phyloP scores from a whole-genome alignment of 2,888 invertebrate genomes.

The Diplazon laetatorius region DNA sequence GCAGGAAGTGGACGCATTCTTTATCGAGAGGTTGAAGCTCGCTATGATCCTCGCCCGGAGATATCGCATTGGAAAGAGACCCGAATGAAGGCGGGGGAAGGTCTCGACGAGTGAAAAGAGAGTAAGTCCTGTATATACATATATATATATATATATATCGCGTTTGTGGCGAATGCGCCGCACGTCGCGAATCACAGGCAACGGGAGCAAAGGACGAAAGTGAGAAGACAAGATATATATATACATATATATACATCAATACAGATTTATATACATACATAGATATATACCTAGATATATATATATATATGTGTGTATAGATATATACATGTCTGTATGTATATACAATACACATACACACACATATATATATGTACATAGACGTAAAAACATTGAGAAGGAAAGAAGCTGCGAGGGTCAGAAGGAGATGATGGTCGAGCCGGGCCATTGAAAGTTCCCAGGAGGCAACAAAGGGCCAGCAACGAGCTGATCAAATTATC shows the following conservation, averaged over 20 bases:
- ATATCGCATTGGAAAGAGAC: slow-evolving; percentile 66
- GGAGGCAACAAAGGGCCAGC: slow-evolving; percentile 82
- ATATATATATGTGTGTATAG: slow-evolving; percentile 30
- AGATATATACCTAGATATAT: slow-evolving; percentile 8
- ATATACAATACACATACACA: not conserved
- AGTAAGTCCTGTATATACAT: too few species aligned
- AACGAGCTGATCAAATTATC: slow-evolving; percentile 83
- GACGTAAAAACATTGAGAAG: slow-evolving; percentile 48
- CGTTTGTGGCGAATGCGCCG: slow-evolving; percentile 23
- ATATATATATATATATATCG: slow-evolving; percentile 24
- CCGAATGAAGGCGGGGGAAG: slow-evolving; percentile 44
- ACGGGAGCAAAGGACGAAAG: slow-evolving; percentile 35
- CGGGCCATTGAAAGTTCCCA: slow-evolving; percentile 81
- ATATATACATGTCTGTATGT: too few species aligned
- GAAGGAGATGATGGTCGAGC: slow-evolving; percentile 78
- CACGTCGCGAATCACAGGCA: slow-evolving; percentile 17
- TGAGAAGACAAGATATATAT: slow-evolving; percentile 42
- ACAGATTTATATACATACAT: too few species aligned
- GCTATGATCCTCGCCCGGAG: slow-evolving; percentile 70
- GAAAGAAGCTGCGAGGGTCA: slow-evolving; percentile 65
- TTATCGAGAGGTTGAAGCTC: slow-evolving; percentile 65
- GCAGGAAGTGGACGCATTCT: slow-evolving; percentile 67
- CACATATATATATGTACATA: not conserved
- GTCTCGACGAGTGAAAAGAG: slow-evolving; percentile 3
- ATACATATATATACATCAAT: too few species aligned